Base-by-base conservation (phyloP, 1,140 invertebrate species). In the Planococcus citri region DNA sequence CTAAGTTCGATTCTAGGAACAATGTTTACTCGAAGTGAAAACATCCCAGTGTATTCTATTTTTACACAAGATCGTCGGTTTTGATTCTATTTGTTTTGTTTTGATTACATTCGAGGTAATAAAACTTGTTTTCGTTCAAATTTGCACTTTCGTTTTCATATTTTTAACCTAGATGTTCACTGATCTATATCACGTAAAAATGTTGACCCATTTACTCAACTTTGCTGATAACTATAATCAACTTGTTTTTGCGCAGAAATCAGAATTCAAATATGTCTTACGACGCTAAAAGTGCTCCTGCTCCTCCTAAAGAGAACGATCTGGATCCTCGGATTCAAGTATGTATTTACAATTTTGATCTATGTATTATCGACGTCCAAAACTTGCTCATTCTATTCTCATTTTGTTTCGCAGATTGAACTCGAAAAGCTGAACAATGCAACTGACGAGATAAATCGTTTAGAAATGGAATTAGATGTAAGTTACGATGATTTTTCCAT, bases 361-460 rank as follows among this genome's bases (percentile, higher is more conserved):
- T 4, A 8, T 9, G 27, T 25, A 69, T 27, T n/a, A 27, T 27
- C n/a, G 22, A 14, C 20, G 20, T 58, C 17, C 1, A 4, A 58
- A 29, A 3, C 21, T 60, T n/a, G 8, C 58, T 24, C 58, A 20
- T n/a, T 60, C n/a, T 60, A n/a, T n/a, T n/a, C n/a, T n/a, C n/a
- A n/a, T 41, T 64, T 64, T 27, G 27, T 12, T 33, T 80, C 86
- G 72, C 83, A 97, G 90, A 85, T 94, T 75, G 95, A 97, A 80
- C 81, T 97, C 76, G 95, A 97, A 80, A 92, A 92, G 76, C 79
- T 97, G 71, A 97, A 97, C 78, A 91, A 87, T 75, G 91, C 93
- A 27, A 96, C 94, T 29, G 91, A 97, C 80, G 90, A 95, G 77
- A 97, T 97, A 76, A 97, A 97, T 78, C 92, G 89, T 79, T 81